Percentiles rank a stretch among this genome's conserved stretches.
Conservation (phyloP, 1,140 invertebrate species). For the Araneus ventricosus region DNA sequence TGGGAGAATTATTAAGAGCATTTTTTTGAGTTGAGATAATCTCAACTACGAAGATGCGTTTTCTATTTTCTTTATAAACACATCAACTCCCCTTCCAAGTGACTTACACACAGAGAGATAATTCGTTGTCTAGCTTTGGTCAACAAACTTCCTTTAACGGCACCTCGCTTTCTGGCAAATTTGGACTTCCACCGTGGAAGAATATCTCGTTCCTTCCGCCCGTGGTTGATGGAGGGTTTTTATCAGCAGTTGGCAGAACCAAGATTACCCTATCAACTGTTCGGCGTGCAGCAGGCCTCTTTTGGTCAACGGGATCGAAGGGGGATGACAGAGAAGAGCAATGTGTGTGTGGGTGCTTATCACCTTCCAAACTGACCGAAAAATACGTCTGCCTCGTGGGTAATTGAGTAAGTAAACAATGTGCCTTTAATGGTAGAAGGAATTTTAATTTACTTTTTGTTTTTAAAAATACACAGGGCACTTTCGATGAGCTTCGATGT, state of each 20-base stretch:
- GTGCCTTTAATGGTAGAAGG: no score
- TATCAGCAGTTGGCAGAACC: conserved; percentile 34
- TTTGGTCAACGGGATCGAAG: background rate
- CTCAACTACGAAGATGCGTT: background rate
- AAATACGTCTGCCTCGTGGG: no score
- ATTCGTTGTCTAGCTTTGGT: conserved; percentile 11
- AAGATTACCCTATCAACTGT: conserved; percentile 5
- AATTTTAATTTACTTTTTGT: no score
- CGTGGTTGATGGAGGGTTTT: background rate
- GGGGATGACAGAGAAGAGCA: background rate
- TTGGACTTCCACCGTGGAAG: conserved; percentile 7
- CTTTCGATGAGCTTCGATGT: no score
- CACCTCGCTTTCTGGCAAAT: conserved; percentile 38
- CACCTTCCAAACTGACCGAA: background rate
- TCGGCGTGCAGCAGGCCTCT: background rate
- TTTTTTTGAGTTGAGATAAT: no score
- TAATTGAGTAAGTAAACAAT: no score
- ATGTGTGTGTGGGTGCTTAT: background rate
- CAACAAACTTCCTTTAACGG: conserved; percentile 27
- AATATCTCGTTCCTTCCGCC: background rate
- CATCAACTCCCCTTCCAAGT: background rate
- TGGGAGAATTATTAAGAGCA: no score
- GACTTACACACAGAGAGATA: background rate
- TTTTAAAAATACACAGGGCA: no score
- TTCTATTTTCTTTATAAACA: background rate